These are phyloP conservation scores for Epizoanthus stellaris DNA, from an alignment of 92 coral and sea anemone genomes.

Conservation along the genomic window DNA sequence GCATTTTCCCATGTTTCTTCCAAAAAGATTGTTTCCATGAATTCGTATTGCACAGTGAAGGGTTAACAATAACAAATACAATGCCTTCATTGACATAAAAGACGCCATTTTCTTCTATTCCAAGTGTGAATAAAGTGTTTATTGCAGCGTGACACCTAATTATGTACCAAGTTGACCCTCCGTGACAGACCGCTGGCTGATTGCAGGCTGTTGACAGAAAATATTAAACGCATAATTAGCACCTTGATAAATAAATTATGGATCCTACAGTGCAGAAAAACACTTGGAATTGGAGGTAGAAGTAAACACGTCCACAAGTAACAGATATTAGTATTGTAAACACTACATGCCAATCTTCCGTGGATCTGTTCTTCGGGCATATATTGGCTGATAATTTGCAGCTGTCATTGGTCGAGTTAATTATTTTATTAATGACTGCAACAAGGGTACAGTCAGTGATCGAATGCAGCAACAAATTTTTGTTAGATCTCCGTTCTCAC, in stretches of 20 bases:
- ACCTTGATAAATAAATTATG: neutral
- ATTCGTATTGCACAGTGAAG: slow-evolving; percentile 4
- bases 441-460: neutral
- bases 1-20: slow-evolving; percentile 18
- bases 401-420: slow-evolving; percentile 19
- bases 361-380: slow-evolving; percentile 3
- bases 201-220: slow-evolving; percentile 48
- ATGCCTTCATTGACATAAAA: slow-evolving; percentile 45
- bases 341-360: too few relatives aligned
- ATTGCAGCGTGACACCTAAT: slow-evolving; percentile 39
- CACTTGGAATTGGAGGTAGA: slow-evolving; percentile 10
- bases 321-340: too few relatives aligned
- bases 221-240: slow-evolving; percentile 2
- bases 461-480: too few relatives aligned
- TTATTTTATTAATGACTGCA: neutral
- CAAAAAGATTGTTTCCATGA: slow-evolving; percentile 16
- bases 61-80: slow-evolving; percentile 23
- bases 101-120: slow-evolving; percentile 44
- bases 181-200: slow-evolving; percentile 44
- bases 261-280: too few relatives aligned
- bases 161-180: slow-evolving; percentile 13
- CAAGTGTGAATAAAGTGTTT: slow-evolving; percentile 32
- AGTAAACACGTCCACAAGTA: neutral
- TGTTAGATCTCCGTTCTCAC: too few relatives aligned
- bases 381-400: neutral